Evolutionary conservation across 2,888 invertebrate species (phyloP).

Genomic region (Rhorus exstirpatorius): DNA sequence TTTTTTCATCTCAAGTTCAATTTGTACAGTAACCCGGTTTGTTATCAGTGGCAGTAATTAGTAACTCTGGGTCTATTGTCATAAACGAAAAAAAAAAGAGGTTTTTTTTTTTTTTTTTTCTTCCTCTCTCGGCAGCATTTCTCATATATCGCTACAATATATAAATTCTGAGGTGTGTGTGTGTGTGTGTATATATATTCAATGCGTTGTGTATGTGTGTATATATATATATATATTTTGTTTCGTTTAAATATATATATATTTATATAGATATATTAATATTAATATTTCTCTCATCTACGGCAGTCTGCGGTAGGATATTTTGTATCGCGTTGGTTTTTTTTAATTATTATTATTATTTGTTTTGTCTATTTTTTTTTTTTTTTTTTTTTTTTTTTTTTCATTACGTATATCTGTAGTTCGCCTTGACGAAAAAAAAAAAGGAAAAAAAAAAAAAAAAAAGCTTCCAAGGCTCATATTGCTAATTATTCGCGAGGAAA

Average conservation of each 20-base stretch:
- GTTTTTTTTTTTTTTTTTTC: constrained; percentile 34
- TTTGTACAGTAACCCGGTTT: constrained; percentile 42
- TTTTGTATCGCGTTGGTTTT: constrained; percentile 64
- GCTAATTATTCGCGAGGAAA: constrained; percentile 48
- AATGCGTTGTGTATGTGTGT: constrained; percentile 61
- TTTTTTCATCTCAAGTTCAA: constrained; percentile 9
- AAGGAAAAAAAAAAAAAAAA: no score
- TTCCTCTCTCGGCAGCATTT: constrained; percentile 68
- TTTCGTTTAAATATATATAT: constrained; percentile 29
- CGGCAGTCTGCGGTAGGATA: constrained; percentile 70
- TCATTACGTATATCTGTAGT: constrained; percentile 61
- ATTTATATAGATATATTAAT: constrained; percentile 65
- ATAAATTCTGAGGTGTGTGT: constrained; percentile 67
- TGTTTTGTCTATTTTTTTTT: constrained; percentile 43
- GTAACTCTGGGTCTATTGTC: constrained; percentile 68
- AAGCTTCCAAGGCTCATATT: constrained; percentile 53
- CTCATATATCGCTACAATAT: constrained; percentile 65
- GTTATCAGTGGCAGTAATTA: constrained; percentile 35
- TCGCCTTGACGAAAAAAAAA: no score
- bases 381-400: constrained; percentile 34
- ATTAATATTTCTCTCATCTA: constrained; percentile 70
- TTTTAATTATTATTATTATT: constrained; percentile 33
- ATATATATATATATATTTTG: constrained; percentile 42
- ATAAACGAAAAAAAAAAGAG: constrained; percentile 30
- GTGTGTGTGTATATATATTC: constrained; percentile 65